Evolutionary conservation across 2,113 vertebrate species (phyloP).

Genomic region (Aramus guarauna): DNA sequence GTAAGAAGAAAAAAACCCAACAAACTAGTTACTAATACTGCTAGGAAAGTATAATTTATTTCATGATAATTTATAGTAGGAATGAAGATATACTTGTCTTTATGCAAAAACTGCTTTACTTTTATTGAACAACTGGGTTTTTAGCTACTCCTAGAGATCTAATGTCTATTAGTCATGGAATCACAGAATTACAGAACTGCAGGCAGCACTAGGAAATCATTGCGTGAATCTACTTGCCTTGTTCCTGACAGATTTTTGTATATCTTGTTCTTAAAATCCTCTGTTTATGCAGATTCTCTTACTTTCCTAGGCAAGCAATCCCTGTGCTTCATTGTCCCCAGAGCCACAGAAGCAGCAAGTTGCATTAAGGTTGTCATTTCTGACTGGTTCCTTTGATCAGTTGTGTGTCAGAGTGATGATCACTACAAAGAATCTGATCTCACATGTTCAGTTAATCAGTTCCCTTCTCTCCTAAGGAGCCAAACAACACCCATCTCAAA

Average conservation of each 20-base stretch:
- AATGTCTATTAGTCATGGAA: background rate
- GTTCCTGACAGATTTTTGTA: background rate
- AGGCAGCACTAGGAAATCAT: background rate
- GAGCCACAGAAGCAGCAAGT: background rate
- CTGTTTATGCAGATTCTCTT: background rate
- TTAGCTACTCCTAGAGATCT: background rate
- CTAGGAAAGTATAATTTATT: background rate
- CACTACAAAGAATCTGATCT: background rate
- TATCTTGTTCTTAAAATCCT: background rate
- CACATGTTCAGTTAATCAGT: background rate
- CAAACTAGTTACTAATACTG: background rate
- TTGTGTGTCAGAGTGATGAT: background rate
- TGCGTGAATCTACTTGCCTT: background rate
- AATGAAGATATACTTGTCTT: background rate
- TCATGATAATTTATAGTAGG: background rate
- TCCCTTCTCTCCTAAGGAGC: background rate
- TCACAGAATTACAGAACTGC: background rate
- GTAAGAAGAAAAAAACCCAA: background rate
- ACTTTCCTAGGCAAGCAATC: background rate
- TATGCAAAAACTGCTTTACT: background rate
- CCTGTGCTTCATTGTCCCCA: background rate
- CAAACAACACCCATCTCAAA: background rate
- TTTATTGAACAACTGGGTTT: background rate
- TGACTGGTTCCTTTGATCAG: background rate
- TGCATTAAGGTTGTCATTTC: background rate